phyloP scores from a whole-genome alignment of 2,888 invertebrate genomes.

The Alviniconcha strummeri region DNA sequence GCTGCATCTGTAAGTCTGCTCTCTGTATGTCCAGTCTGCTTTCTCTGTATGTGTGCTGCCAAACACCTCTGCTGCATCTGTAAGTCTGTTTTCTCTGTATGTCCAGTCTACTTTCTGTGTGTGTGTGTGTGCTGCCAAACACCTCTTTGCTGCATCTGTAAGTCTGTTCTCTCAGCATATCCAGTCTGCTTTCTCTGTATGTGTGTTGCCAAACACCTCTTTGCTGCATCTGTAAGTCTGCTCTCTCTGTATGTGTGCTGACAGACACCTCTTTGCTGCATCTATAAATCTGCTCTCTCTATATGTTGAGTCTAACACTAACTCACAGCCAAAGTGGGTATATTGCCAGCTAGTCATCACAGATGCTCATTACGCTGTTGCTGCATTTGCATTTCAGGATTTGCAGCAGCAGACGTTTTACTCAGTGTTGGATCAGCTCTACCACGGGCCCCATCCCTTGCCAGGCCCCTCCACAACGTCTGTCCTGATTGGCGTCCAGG shows the following conservation, averaged over 20 bases:
- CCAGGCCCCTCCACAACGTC: slow-evolving; percentile 79
- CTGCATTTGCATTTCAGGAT: slow-evolving; percentile 50
- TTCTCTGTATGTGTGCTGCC: not conserved
- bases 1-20: slow-evolving; percentile 80
- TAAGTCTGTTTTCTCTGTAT: not conserved
- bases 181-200: not conserved
- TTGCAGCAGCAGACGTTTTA: slow-evolving; percentile 81
- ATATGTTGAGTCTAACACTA: too few species aligned
- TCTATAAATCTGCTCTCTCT: slow-evolving; percentile 74
- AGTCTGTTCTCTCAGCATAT: slow-evolving; percentile 38
- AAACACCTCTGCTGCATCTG: not conserved
- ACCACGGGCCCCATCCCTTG: slow-evolving; percentile 82
- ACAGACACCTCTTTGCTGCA: slow-evolving; percentile 90
- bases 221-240: slow-evolving; percentile 80
- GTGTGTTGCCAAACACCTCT: not conserved
- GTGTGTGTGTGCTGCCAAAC: slow-evolving; percentile 79
- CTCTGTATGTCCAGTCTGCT: not conserved
- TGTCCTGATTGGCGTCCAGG: slow-evolving; percentile 85
- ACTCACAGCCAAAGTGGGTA: too few species aligned
- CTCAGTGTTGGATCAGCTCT: slow-evolving; percentile 91
- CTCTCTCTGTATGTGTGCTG: slow-evolving; percentile 80
- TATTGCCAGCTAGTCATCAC: too few species aligned
- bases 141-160: slow-evolving; percentile 87
- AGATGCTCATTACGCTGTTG: too few species aligned
- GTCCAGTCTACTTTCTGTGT: not conserved